Conservation (phyloP, 2,113 vertebrate species). For the Pedionomus torquatus region DNA sequence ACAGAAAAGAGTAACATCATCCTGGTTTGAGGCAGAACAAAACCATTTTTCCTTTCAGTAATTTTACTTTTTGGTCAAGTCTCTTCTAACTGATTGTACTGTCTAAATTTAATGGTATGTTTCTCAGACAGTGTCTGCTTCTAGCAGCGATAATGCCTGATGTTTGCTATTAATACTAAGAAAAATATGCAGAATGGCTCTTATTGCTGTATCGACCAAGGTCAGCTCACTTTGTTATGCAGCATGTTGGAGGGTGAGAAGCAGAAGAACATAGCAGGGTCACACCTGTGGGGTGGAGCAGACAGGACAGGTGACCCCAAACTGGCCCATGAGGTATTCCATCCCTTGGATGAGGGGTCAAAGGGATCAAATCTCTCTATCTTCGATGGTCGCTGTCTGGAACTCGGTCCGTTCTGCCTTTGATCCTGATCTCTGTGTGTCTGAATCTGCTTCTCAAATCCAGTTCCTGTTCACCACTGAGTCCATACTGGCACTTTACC, state of each 20-base stretch:
- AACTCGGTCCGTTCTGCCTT: neutral
- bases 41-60: neutral
- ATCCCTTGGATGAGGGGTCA: neutral
- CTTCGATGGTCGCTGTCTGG: neutral
- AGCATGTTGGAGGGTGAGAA: neutral
- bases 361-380: neutral
- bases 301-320: neutral
- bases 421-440: neutral
- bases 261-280: neutral
- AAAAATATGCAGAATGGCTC: neutral
- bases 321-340: neutral
- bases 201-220: neutral
- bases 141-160: neutral
- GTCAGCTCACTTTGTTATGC: neutral
- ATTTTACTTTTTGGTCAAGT: neutral
- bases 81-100: neutral
- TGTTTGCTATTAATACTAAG: neutral
- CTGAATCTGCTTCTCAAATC: neutral
- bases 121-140: neutral
- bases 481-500: neutral
- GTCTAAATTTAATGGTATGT: neutral
- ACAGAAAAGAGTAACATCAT: neutral
- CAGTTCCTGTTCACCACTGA: neutral
- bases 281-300: neutral
- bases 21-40: neutral